These are phyloP conservation scores for Scyliorhinus canicula DNA, from an alignment of 2,797 vertebrate genomes.

Conservation along the genomic window DNA sequence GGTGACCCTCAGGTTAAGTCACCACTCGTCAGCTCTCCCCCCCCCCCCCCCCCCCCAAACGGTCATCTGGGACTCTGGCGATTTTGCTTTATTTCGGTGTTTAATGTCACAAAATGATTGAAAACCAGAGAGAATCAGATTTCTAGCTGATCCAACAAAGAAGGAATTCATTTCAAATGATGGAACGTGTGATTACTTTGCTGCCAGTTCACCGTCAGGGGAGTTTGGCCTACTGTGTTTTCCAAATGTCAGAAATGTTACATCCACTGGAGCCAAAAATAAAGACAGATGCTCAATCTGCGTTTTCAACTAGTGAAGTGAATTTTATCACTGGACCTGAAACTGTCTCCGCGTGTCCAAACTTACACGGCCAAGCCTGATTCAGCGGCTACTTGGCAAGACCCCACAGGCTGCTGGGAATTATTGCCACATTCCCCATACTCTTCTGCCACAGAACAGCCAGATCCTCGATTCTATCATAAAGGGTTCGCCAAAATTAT, in stretches of 20 bases:
- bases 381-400: neutral
- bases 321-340: neutral
- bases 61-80: no score
- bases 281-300: neutral
- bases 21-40: no score
- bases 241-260: neutral
- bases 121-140: neutral
- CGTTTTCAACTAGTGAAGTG: neutral
- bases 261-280: neutral
- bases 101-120: neutral
- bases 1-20: no score
- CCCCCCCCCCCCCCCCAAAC: no score
- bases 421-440: neutral
- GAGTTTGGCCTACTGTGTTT: neutral
- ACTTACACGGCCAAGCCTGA: neutral
- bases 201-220: neutral
- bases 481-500: neutral
- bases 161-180: neutral
- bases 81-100: no score
- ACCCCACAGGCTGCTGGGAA: neutral
- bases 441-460: neutral
- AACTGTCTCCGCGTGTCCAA: neutral
- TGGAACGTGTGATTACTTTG: neutral
- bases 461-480: neutral
- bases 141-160: neutral